A percentile compares a stretch with the other conserved stretches of the same genome.
Conservation (phyloP, 1,140 invertebrate genomes). For the Monochamus saltuarius region DNA sequence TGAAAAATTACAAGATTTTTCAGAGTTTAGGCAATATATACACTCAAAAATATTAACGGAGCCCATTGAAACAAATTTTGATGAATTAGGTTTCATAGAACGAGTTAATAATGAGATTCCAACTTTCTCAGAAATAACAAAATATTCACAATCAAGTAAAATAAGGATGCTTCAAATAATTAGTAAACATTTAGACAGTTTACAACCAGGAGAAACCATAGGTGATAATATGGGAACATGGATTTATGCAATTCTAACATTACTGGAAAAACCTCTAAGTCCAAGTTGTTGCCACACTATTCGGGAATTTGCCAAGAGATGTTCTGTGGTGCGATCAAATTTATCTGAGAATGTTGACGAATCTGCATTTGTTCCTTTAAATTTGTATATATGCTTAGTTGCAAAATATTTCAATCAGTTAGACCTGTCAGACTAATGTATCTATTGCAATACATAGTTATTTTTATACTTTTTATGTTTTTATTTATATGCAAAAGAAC, state of each 20-base stretch:
- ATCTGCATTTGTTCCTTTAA: slow-evolving; percentile 41
- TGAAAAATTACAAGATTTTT: slow-evolving; percentile 47
- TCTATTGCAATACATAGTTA: background rate
- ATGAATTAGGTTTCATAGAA: slow-evolving; percentile 15
- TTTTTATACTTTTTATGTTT: background rate
- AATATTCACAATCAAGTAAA: slow-evolving; percentile 41
- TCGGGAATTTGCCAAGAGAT: slow-evolving; percentile 48
- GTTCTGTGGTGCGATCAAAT: slow-evolving; percentile 43
- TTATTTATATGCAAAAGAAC: too few relatives aligned
- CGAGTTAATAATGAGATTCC: slow-evolving; percentile 18
- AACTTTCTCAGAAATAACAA: slow-evolving; percentile 31
- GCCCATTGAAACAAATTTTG: slow-evolving; percentile 4
- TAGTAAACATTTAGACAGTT: slow-evolving; percentile 32
- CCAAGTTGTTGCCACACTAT: slow-evolving; percentile 46
- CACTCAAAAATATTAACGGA: slow-evolving; percentile 26
- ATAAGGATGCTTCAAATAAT: slow-evolving; percentile 43
- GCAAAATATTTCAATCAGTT: slow-evolving; percentile 49
- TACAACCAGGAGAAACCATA: slow-evolving; percentile 30
- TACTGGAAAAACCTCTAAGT: slow-evolving; percentile 47
- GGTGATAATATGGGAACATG: slow-evolving; percentile 40
- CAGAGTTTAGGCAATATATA: slow-evolving; percentile 40
- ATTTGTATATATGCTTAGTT: slow-evolving; percentile 51
- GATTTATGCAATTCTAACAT: slow-evolving; percentile 49
- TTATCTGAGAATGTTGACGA: slow-evolving; percentile 32
- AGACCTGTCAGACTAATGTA: slow-evolving; percentile 44